Base-by-base conservation (phyloP, 2,888 invertebrate genomes). In the Pachydiplax longipennis region DNA sequence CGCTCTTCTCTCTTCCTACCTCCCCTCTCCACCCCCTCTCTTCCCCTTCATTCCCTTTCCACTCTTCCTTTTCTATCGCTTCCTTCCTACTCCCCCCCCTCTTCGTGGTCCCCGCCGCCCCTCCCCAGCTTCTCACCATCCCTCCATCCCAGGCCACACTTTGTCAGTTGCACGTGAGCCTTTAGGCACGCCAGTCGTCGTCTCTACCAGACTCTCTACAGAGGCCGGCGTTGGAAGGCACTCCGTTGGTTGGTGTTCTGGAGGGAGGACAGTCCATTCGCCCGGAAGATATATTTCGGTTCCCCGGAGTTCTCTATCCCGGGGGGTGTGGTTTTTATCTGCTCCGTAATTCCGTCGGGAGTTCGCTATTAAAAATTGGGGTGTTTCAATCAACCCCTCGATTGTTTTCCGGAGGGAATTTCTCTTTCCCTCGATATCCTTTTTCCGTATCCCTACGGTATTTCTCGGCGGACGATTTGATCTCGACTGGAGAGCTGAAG, bases 101-200 rank as follows among this genome's bases (percentile, higher is more conserved):
- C 25, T 25, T 31, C 53, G 53, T 53, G 53, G 53, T 53, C 73
- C 73, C 73, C 25, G 31, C 73, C 31, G 13, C 31, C 73, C 73
- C 73, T 73, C 73, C 22, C 73, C 31, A 73, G 31, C 73, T 31
- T 58, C 87, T 58, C 87, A 37, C 73, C 73, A 73, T 87, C 58
- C 61, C 87, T 58, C 53, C 22, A n/a, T 40, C 40, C 44, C 48
- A 37, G 58, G 12, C 83, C 83, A 61, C 87, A 31, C 58, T 87
- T 61, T 81, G 81, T 81, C 87, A 87, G 87, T 87, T n/a, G 87
- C 87, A 87, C 87, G 87, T 87, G 87, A 87, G 87, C 87, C 87
- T 40, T n/a, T 25, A 82, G 48, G n/a, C 48, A 87, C 87, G 87
- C 58, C 87, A 61, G 87, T 65, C 61, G 61, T 58, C 53, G 87